A percentile compares a stretch with the other conserved stretches of the same genome.
phyloP scores from a whole-genome alignment of 2,113 vertebrate species.

The Etheostoma cragini region DNA sequence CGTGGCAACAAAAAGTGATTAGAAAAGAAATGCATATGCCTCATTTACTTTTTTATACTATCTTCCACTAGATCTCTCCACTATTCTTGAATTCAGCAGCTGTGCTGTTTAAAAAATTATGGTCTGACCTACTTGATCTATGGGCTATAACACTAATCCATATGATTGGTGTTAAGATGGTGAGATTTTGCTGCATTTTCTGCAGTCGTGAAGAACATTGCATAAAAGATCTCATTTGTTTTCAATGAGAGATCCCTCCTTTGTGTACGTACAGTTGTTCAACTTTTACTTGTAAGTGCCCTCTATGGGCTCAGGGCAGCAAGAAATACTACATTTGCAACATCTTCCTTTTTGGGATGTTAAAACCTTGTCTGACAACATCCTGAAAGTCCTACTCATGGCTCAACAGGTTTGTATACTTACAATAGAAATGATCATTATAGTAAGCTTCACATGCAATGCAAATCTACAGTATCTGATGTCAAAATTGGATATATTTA shows the following conservation, averaged over 20 bases:
- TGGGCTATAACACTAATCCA: slow-evolving; percentile 53
- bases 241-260: slow-evolving; percentile 35
- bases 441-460: slow-evolving; percentile 54
- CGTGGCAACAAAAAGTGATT: slow-evolving; percentile 46
- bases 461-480: slow-evolving; percentile 51
- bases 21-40: slow-evolving; percentile 54
- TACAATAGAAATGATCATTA: slow-evolving; percentile 33
- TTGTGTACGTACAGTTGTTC: slow-evolving; percentile 42
- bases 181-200: slow-evolving; percentile 57
- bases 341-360: slow-evolving; percentile 59
- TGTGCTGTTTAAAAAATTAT: slow-evolving; percentile 38
- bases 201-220: slow-evolving; percentile 41
- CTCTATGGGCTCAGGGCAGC: slow-evolving; percentile 70
- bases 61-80: slow-evolving; percentile 46
- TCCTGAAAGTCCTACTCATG: slow-evolving; percentile 41
- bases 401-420: slow-evolving; percentile 48
- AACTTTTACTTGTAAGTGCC: slow-evolving; percentile 58
- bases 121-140: slow-evolving; percentile 19
- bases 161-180: slow-evolving; percentile 30
- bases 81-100: slow-evolving; percentile 51
- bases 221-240: slow-evolving; percentile 44
- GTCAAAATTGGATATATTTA: slow-evolving; percentile 43
- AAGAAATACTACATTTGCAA: slow-evolving; percentile 73
- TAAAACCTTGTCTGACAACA: slow-evolving; percentile 39
- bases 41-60: slow-evolving; percentile 54